These are phyloP conservation scores for Cardiocondyla obscurior DNA, from an alignment of 1,140 invertebrate genomes.

Conservation along the genomic window DNA sequence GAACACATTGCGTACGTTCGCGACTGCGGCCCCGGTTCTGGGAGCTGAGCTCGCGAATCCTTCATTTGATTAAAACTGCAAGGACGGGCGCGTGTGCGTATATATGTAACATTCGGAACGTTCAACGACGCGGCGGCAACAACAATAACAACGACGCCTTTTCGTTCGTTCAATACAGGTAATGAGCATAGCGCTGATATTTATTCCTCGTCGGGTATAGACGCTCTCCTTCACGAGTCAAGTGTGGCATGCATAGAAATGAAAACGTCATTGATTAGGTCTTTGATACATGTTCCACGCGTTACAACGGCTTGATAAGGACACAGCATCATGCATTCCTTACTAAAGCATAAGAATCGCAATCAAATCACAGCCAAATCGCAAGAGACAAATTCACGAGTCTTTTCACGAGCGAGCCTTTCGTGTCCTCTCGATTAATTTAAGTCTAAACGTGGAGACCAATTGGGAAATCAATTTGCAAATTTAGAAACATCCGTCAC, in stretches of 20 bases:
- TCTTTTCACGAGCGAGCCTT: slow-evolving; percentile 14
- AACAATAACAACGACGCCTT: slow-evolving; percentile 40
- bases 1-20: background rate
- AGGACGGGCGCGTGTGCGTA: background rate
- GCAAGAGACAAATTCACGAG: slow-evolving; percentile 37
- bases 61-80: background rate
- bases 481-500: slow-evolving; percentile 4
- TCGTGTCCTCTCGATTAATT: slow-evolving; percentile 26
- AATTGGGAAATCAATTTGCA: slow-evolving; percentile 12
- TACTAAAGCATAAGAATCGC: slow-evolving; percentile 67
- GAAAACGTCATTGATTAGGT: slow-evolving; percentile 65
- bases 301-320: slow-evolving; percentile 61
- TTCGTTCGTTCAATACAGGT: slow-evolving; percentile 69
- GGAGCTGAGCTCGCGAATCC: background rate
- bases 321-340: slow-evolving; percentile 68
- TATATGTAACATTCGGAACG: slow-evolving; percentile 18
- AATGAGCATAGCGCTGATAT: slow-evolving; percentile 76
- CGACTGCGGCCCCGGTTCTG: background rate
- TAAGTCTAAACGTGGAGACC: background rate
- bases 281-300: slow-evolving; percentile 30
- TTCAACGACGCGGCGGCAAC: slow-evolving; percentile 39
- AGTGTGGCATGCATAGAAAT: slow-evolving; percentile 77
- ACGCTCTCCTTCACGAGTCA: slow-evolving; percentile 77
- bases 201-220: slow-evolving; percentile 79
- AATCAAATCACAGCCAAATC: slow-evolving; percentile 56